A percentile compares a stretch with the other conserved stretches of the same genome.
phyloP scores from a whole-genome alignment of 1,140 invertebrate species.

The Diabrotica undecimpunctata region DNA sequence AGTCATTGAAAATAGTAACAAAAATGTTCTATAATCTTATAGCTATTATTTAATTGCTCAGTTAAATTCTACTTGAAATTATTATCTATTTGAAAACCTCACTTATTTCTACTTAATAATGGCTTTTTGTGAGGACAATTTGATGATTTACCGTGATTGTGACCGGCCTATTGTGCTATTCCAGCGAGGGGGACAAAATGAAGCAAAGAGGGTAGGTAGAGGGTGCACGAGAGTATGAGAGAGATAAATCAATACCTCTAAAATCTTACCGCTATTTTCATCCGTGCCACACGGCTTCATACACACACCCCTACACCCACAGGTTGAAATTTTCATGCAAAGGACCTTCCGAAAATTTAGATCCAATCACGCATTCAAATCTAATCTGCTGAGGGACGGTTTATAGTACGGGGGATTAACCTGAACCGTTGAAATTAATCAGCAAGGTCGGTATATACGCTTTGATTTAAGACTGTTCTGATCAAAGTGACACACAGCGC shows the following conservation, averaged over 20 bases:
- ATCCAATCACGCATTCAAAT: conserved; percentile 2
- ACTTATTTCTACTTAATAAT: too few relatives aligned
- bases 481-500: too few relatives aligned
- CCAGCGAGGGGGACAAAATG: conserved; percentile 1
- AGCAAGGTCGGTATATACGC: too few relatives aligned
- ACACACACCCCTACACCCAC: background rate
- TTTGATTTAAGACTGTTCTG: too few relatives aligned
- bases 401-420: background rate
- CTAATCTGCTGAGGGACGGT: background rate
- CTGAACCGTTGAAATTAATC: background rate
- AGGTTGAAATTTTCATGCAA: conserved; percentile 1
- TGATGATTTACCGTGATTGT: background rate
- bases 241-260: conserved; percentile 2
- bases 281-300: background rate
- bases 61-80: too few relatives aligned
- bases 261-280: background rate
- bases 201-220: background rate
- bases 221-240: conserved; percentile 1
- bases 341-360: conserved; percentile 2
- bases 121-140: too few relatives aligned
- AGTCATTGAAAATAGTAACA: too few relatives aligned
- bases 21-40: too few relatives aligned
- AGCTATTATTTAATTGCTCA: too few relatives aligned
- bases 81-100: too few relatives aligned
- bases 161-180: background rate